These are phyloP conservation scores for Taxidea taxus DNA, from an alignment of 2,113 vertebrate genomes.

Conservation along the genomic window DNA sequence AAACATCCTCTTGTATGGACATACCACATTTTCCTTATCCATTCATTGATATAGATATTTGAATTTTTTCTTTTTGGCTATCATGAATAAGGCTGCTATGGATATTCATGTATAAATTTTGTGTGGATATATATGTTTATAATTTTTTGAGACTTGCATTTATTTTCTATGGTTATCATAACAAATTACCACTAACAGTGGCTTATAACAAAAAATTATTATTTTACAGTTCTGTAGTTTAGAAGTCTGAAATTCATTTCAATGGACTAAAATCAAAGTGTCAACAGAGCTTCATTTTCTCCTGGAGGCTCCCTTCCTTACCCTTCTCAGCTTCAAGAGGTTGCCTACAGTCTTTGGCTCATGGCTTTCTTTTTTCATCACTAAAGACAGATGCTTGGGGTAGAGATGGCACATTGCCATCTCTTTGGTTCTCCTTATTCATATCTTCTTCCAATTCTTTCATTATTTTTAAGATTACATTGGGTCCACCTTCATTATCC, in stretches of 20 bases:
- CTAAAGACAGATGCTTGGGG: background rate
- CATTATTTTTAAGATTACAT: background rate
- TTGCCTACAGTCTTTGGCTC: background rate
- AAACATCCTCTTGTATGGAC: background rate
- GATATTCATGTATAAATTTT: background rate
- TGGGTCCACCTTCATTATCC: background rate
- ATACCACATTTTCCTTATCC: background rate
- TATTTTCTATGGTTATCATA: background rate
- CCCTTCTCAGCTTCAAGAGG: background rate
- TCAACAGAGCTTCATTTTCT: background rate
- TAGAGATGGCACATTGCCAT: background rate
- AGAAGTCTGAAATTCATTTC: background rate
- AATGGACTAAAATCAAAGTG: background rate
- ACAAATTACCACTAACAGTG: background rate
- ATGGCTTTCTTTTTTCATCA: background rate
- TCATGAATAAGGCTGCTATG: background rate
- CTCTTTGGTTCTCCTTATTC: background rate
- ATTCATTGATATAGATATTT: background rate
- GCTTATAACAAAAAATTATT: background rate
- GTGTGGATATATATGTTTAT: background rate
- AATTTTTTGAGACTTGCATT: background rate
- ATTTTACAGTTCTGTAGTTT: background rate
- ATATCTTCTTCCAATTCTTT: background rate
- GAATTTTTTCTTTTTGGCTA: background rate
- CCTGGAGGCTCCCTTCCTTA: background rate